Percentiles rank a stretch among this genome's conserved stretches.
These are phyloP conservation scores for Agrotis segetum DNA, from an alignment of 2,888 invertebrate genomes.

Conservation along the genomic window DNA sequence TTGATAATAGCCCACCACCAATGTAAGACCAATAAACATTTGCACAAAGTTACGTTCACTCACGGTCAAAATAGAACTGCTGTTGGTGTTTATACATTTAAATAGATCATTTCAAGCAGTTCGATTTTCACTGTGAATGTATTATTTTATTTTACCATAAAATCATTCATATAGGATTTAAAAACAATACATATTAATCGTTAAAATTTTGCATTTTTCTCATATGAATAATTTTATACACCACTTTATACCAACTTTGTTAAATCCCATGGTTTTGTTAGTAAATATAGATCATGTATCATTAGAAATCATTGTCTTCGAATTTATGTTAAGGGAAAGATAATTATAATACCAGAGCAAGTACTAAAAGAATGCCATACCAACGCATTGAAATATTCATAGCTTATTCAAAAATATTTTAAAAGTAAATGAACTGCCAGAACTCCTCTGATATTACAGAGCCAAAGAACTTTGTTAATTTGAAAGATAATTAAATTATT, in stretches of 20 bases:
- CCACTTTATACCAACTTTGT: slow-evolving; percentile 66
- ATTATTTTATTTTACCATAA: slow-evolving; percentile 39
- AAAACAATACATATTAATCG: background rate
- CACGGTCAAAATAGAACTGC: slow-evolving; percentile 62
- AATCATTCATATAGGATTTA: slow-evolving; percentile 58
- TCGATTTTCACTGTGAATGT: slow-evolving; percentile 48
- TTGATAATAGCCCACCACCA: slow-evolving; percentile 77
- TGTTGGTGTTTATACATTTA: background rate
- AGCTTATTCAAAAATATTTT: slow-evolving; percentile 55
- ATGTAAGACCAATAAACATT: slow-evolving; percentile 57
- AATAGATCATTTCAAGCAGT: slow-evolving; percentile 25
- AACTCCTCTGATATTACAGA: slow-evolving; percentile 79
- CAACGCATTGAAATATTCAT: slow-evolving; percentile 45
- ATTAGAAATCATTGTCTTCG: slow-evolving; percentile 57
- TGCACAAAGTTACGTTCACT: slow-evolving; percentile 60
- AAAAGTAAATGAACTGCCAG: slow-evolving; percentile 59
- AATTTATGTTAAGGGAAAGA: slow-evolving; percentile 37
- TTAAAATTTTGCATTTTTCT: background rate
- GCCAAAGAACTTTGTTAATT: slow-evolving; percentile 77
- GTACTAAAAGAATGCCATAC: slow-evolving; percentile 37
- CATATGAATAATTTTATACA: slow-evolving; percentile 71
- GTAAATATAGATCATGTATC: slow-evolving; percentile 61
- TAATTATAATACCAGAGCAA: slow-evolving; percentile 67
- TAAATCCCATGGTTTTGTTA: slow-evolving; percentile 66
- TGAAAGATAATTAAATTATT: slow-evolving; percentile 71